Conservation (phyloP, 2,113 vertebrate species). For the Anhinga anhinga region DNA sequence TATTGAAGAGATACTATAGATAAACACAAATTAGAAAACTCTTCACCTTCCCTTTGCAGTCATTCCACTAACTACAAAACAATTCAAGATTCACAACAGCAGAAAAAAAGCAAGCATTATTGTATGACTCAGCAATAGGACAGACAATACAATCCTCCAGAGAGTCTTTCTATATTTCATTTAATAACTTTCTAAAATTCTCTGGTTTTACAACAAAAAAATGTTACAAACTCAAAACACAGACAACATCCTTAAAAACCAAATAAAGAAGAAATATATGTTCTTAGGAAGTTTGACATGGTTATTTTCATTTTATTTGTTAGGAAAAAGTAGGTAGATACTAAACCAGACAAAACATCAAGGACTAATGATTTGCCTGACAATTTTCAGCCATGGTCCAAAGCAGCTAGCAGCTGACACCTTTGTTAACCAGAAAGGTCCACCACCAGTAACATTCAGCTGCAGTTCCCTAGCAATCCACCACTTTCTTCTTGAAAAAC, state of each 20-base stretch:
- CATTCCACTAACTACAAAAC: not conserved
- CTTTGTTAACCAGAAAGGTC: not conserved
- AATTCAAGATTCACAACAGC: not conserved
- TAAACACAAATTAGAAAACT: not conserved
- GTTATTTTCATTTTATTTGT: not conserved
- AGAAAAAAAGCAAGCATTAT: not conserved
- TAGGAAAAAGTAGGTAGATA: not conserved
- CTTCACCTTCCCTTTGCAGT: not conserved
- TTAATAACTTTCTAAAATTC: not conserved
- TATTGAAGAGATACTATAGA: not conserved
- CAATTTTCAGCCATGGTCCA: not conserved
- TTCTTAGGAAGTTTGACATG: not conserved
- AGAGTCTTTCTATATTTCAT: not conserved
- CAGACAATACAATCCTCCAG: not conserved
- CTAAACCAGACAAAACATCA: not conserved
- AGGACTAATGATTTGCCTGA: not conserved
- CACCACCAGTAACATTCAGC: not conserved
- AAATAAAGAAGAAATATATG: not conserved
- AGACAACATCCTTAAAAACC: not conserved
- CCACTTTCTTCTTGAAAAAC: not conserved
- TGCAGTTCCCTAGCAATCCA: not conserved
- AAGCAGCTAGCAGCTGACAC: not conserved
- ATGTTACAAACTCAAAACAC: not conserved
- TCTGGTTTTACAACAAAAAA: not conserved
- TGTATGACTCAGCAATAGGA: not conserved